Percentiles rank a stretch among this genome's conserved stretches.
Evolutionary conservation across 2,888 invertebrate genomes (phyloP).

Genomic region (Cataglyphis altisquamis): DNA sequence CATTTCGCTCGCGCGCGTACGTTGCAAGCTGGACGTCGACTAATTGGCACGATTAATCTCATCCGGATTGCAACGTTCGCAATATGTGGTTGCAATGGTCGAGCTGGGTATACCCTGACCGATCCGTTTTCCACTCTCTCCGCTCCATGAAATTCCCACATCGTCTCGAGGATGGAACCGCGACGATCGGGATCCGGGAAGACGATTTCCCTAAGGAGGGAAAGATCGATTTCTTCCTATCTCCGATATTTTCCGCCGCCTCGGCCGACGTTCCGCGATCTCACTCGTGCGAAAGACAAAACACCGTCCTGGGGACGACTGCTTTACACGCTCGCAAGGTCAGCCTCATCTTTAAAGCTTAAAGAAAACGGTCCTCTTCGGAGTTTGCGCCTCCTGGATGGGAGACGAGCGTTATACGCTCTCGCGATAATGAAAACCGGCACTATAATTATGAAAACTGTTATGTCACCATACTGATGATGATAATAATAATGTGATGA

Average conservation of each 20-base stretch:
- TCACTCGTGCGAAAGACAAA: conserved; percentile 52
- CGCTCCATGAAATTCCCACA: not conserved
- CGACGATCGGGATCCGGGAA: conserved; percentile 47
- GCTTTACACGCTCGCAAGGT: conserved; percentile 70
- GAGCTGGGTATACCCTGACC: conserved; percentile 51
- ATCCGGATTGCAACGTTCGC: conserved; percentile 2
- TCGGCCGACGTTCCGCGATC: conserved; percentile 59
- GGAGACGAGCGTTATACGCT: conserved; percentile 9
- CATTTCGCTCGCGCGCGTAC: not conserved
- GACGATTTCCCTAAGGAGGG: not conserved
- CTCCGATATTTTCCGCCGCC: conserved; percentile 50
- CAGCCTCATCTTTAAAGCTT: conserved; percentile 59
- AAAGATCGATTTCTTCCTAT: conserved; percentile 12
- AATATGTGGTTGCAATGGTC: conserved; percentile 46
- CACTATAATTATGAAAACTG: conserved; percentile 28
- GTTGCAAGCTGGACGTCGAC: not conserved
- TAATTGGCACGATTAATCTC: conserved; percentile 10
- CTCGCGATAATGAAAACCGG: conserved; percentile 22
- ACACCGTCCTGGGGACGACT: conserved; percentile 49
- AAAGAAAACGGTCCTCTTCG: conserved; percentile 65
- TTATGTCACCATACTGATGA: conserved; percentile 38
- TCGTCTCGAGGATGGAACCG: conserved; percentile 55
- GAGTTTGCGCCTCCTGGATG: conserved; percentile 37
- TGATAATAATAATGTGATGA: conserved; percentile 41
- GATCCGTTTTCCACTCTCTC: not conserved